Percentiles rank a stretch among this genome's conserved stretches.
These are phyloP conservation scores for Acrocephalus arundinaceus DNA, from an alignment of 2,113 vertebrate species.

Conservation along the genomic window DNA sequence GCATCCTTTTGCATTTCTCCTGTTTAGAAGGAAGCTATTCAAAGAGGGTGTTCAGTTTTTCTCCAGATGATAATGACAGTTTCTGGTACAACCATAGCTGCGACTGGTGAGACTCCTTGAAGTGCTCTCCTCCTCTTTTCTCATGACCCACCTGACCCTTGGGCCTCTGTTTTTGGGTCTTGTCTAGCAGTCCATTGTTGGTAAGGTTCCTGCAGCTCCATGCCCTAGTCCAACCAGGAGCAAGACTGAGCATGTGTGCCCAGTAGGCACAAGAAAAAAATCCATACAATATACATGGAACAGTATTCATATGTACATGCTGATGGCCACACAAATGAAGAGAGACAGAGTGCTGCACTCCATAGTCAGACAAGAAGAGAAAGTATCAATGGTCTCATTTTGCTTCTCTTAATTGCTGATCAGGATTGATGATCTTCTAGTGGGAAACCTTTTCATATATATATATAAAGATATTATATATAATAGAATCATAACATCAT, in stretches of 20 bases:
- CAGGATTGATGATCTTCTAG: not conserved
- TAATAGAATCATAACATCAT: not conserved
- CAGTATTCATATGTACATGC: not conserved
- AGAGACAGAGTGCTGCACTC: not conserved
- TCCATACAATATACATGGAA: not conserved
- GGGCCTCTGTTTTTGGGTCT: rapidly evolving
- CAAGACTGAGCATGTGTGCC: rapidly evolving
- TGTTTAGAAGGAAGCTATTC: not conserved
- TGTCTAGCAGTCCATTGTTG: not conserved
- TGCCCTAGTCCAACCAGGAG: not conserved
- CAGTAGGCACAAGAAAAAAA: not conserved
- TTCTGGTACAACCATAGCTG: not conserved
- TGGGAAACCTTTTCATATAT: not conserved
- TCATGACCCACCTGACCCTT: not conserved
- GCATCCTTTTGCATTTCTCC: not conserved
- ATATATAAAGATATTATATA: not conserved
- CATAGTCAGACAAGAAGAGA: not conserved
- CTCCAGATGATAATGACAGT: not conserved
- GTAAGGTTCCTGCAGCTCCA: not conserved
- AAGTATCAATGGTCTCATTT: not conserved
- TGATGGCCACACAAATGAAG: not conserved
- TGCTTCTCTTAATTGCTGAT: not conserved
- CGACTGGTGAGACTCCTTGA: not conserved
- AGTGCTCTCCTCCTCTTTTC: not conserved
- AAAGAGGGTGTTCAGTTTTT: not conserved